Conservation (phyloP, 2,113 vertebrate genomes). For the Ceyx melanurus region DNA sequence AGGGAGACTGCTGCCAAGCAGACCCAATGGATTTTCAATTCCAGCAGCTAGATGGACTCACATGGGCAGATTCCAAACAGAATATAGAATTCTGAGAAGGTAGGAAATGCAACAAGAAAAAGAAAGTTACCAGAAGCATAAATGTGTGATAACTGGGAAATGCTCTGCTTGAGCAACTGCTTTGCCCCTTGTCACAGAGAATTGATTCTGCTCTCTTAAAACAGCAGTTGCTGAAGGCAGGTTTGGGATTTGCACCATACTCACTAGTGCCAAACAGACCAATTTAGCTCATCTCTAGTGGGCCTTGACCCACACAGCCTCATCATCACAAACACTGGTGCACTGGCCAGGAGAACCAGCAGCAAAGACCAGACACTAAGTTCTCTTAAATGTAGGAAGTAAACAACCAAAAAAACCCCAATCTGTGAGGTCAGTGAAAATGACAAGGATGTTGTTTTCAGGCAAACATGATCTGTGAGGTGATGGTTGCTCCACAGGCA, state of each 20-base stretch:
- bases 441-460: neutral
- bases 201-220: neutral
- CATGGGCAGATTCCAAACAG: neutral
- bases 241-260: neutral
- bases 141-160: neutral
- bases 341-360: neutral
- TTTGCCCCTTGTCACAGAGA: neutral
- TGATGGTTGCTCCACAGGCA: neutral
- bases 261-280: neutral
- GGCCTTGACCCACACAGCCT: neutral
- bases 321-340: neutral
- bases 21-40: neutral
- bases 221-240: neutral
- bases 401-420: neutral
- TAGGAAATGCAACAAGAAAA: neutral
- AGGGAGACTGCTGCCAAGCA: neutral
- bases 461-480: neutral
- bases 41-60: neutral
- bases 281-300: neutral
- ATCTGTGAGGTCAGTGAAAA: neutral
- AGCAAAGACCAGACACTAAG: neutral
- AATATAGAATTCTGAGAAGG: neutral
- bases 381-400: neutral
- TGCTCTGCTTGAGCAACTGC: neutral
- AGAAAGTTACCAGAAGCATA: neutral